Evolutionary conservation across 2,797 vertebrate genomes (phyloP), one percentile per base, ranked within the genome.

Genomic region (Odontamblyopus lacepedii): DNA sequence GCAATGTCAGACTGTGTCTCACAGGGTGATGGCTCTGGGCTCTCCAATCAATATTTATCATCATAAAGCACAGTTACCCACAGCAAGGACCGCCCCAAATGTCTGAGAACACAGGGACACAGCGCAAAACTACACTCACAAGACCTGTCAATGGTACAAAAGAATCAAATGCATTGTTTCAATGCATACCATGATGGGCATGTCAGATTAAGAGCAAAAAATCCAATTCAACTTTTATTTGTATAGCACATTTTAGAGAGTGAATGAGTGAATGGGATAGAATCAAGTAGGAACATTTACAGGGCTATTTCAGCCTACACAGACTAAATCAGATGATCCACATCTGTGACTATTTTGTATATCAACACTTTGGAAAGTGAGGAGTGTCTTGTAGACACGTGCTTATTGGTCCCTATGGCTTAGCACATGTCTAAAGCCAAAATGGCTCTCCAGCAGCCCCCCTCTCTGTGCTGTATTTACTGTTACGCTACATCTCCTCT

Each of bases 11-110:
- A 76, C 78, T 50, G 66, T 88, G 77, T 89, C 86, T 87, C 82
- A 81, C 81, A 89, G 87, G 79, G 82, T 63, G 77, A 84, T 64
- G 64, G 82, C 89, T 88, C 67, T 71, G 70, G 85, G 89, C 84
- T 29, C 73, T 85, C 71, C 89, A 90, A 92, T 92, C 91, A 92
- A 89, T 91, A 88, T 86, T 88, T 90, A 86, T 88, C 87, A 92
- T 76, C 82, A 62, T 88, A 78, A 88, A 84, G 68, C 67, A 55
- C 78, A 67, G 71, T 89, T 84, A 87, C 90, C 85, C 78, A 89
- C 82, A 90, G 91, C 89, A 77, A 88, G 66, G 79, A 32, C 3
- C 77, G 83, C 77, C 85, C 60, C 76, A 79, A 69, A 72, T 77
- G 85, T 86, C 76, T 15, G 64, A 87, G 87, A 85, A 88, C 87